These are phyloP conservation scores for Grus americana DNA, from an alignment of 2,113 vertebrate genomes.

Conservation along the genomic window DNA sequence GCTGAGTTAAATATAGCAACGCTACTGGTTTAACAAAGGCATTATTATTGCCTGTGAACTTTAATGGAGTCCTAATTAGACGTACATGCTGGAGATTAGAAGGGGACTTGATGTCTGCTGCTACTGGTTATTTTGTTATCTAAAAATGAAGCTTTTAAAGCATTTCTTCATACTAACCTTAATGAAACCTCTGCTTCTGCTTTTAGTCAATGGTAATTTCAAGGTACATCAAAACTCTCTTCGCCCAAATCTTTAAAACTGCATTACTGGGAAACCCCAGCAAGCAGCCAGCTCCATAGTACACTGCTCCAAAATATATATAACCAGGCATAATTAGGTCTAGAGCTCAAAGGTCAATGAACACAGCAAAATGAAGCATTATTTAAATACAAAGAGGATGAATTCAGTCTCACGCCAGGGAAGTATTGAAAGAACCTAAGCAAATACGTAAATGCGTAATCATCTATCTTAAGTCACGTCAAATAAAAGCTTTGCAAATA, in stretches of 20 bases:
- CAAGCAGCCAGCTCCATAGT: not conserved
- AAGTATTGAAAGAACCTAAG: not conserved
- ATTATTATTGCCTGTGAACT: not conserved
- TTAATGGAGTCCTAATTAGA: not conserved
- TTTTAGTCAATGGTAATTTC: not conserved
- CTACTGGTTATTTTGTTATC: not conserved
- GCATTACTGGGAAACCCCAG: not conserved
- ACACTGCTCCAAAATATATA: not conserved
- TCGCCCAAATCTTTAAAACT: not conserved
- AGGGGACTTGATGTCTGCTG: not conserved
- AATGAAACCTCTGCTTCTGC: not conserved
- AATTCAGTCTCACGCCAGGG: not conserved
- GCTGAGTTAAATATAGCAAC: not conserved
- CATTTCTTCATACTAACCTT: not conserved
- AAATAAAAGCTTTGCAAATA: constrained; percentile 59
- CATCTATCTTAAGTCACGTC: not conserved
- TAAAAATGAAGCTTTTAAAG: not conserved
- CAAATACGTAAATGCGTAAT: constrained; percentile 50
- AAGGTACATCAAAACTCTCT: not conserved
- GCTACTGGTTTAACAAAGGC: not conserved
- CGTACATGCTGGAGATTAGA: not conserved
- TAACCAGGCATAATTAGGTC: not conserved
- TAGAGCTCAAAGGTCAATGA: constrained; percentile 21
- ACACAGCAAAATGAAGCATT: not conserved
- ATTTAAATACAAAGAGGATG: not conserved